These are phyloP conservation scores for Metopia argyrocephala DNA, from an alignment of 2,888 invertebrate species.

Conservation along the genomic window DNA sequence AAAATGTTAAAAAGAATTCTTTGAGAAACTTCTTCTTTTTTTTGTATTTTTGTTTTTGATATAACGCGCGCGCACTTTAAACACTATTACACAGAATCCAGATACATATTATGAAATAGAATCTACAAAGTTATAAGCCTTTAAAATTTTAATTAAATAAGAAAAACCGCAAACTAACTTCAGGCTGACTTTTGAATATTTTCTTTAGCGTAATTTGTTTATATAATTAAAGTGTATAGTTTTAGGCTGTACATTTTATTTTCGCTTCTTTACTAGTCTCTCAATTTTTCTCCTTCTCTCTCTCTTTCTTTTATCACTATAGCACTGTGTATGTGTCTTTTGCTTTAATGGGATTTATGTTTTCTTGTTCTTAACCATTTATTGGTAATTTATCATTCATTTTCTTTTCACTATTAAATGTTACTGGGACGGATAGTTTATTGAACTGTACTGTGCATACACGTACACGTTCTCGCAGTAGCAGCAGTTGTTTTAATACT, in stretches of 20 bases:
- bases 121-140: not conserved
- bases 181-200: constrained; percentile 6
- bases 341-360: not conserved
- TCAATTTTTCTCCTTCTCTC: constrained; percentile 8
- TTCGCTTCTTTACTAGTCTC: not conserved
- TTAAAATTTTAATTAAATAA: not conserved
- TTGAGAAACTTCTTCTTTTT: not conserved
- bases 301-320: too few species aligned
- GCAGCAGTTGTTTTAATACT: not conserved
- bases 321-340: not conserved
- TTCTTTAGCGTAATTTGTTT: constrained; percentile 2
- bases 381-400: constrained; percentile 27
- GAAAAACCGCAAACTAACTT: not conserved
- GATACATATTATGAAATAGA: not conserved
- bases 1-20: not conserved
- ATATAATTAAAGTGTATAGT: constrained; percentile 8
- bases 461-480: not conserved
- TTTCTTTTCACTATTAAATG: constrained; percentile 25
- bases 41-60: constrained; percentile 2
- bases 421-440: constrained; percentile 54
- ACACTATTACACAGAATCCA: not conserved
- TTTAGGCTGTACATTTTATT: constrained; percentile 21
- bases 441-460: constrained; percentile 29
- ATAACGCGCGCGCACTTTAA: constrained; percentile 59
- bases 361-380: not conserved